Conservation (phyloP, 2,888 invertebrate genomes). For the Cephonodes hylas region DNA sequence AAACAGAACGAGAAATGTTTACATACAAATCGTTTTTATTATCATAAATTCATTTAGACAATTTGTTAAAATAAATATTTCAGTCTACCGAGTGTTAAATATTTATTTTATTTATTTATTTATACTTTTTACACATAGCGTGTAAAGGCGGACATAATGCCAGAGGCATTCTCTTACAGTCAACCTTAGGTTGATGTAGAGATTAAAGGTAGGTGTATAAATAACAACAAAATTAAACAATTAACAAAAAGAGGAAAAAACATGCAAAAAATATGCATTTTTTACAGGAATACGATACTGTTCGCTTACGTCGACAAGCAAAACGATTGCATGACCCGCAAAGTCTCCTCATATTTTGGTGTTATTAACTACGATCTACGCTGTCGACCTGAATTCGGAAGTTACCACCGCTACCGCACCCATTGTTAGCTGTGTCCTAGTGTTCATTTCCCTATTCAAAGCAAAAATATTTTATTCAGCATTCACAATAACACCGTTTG, state of each 20-base stretch:
- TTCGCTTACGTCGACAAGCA: background rate
- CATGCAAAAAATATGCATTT: no score
- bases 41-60: no score
- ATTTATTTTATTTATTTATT: no score
- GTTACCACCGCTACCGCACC: background rate
- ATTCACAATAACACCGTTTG: background rate
- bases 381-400: background rate
- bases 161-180: no score
- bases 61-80: background rate
- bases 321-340: background rate
- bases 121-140: no score
- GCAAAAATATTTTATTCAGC: background rate
- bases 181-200: no score
- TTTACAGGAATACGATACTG: background rate
- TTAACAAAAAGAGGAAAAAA: no score
- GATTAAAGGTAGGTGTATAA: no score
- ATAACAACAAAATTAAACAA: no score
- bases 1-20: background rate
- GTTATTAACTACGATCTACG: background rate
- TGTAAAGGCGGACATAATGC: no score
- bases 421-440: background rate
- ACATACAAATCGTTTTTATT: no score
- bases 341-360: background rate
- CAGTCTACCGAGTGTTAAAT: no score
- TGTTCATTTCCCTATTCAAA: background rate